These are phyloP conservation scores for Platypus cylindrus DNA, from an alignment of 2,888 invertebrate genomes.

Conservation along the genomic window DNA sequence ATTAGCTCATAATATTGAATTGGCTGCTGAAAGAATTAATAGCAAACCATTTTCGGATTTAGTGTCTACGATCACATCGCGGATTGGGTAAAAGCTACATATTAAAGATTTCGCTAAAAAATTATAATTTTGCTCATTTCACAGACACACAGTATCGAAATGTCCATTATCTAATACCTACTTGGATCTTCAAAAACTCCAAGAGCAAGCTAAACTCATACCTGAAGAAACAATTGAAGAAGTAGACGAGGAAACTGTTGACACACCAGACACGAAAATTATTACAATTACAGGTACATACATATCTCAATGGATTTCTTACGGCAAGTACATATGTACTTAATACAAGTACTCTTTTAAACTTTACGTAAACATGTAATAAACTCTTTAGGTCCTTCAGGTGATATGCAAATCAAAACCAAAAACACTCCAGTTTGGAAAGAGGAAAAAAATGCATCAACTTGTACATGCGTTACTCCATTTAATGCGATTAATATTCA, in stretches of 20 bases:
- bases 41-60: slow-evolving; percentile 26
- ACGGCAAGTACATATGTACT: not conserved
- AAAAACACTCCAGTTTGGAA: slow-evolving; percentile 20
- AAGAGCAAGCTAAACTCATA: slow-evolving; percentile 31
- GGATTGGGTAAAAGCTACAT: slow-evolving; percentile 6
- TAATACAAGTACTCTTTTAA: not conserved
- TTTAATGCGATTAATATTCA: slow-evolving; percentile 25
- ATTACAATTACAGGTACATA: slow-evolving; percentile 21
- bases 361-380: not conserved
- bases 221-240: slow-evolving; percentile 29
- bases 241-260: slow-evolving; percentile 17
- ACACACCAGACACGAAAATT: slow-evolving; percentile 19
- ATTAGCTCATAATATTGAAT: slow-evolving; percentile 33
- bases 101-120: not conserved
- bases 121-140: too few relatives aligned
- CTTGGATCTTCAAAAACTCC: slow-evolving; percentile 31
- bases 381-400: slow-evolving; percentile 21
- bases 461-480: slow-evolving; percentile 29
- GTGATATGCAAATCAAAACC: slow-evolving; percentile 24
- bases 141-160: slow-evolving; percentile 16
- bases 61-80: slow-evolving; percentile 28
- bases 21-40: slow-evolving; percentile 32
- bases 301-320: not conserved
- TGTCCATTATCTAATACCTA: slow-evolving; percentile 28
- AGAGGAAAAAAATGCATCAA: slow-evolving; percentile 18